phyloP scores from a whole-genome alignment of 2,113 vertebrate genomes.

The Chaetodon auriga region DNA sequence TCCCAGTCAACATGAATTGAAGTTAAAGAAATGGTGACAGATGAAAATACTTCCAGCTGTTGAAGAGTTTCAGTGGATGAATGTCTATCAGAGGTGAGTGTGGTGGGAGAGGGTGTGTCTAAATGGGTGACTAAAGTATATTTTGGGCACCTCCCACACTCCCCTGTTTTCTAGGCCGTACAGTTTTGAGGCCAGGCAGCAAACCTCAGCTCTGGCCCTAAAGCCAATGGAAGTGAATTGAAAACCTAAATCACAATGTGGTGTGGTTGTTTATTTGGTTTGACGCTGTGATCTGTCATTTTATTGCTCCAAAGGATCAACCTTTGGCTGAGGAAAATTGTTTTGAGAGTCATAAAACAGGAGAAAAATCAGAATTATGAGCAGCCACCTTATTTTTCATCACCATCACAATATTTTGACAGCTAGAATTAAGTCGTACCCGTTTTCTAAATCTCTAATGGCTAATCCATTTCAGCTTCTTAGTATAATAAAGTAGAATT shows the following conservation, averaged over 20 bases:
- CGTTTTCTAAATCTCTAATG: slow-evolving; percentile 36
- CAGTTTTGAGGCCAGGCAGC: slow-evolving; percentile 62
- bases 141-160: slow-evolving; percentile 66
- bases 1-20: neutral
- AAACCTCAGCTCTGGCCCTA: slow-evolving; percentile 57
- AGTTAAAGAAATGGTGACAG: neutral
- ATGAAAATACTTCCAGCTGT: neutral
- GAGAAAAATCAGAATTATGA: neutral
- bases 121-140: slow-evolving; percentile 51
- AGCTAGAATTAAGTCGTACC: slow-evolving; percentile 26
- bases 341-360: slow-evolving; percentile 27
- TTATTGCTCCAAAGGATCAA: slow-evolving; percentile 52
- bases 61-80: slow-evolving; percentile 17
- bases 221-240: slow-evolving; percentile 49
- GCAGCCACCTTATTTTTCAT: slow-evolving; percentile 33
- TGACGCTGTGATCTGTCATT: slow-evolving; percentile 56
- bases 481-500: slow-evolving; percentile 30
- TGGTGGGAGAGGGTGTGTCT: slow-evolving; percentile 50
- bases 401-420: slow-evolving; percentile 55
- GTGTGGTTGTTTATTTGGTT: slow-evolving; percentile 75
- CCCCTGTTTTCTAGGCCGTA: slow-evolving; percentile 40
- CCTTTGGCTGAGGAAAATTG: slow-evolving; percentile 37
- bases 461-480: slow-evolving; percentile 33
- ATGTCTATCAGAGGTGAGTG: slow-evolving; percentile 44
- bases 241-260: slow-evolving; percentile 70